Base-by-base conservation (phyloP, 2,113 vertebrate species). In the Zingel zingel region DNA sequence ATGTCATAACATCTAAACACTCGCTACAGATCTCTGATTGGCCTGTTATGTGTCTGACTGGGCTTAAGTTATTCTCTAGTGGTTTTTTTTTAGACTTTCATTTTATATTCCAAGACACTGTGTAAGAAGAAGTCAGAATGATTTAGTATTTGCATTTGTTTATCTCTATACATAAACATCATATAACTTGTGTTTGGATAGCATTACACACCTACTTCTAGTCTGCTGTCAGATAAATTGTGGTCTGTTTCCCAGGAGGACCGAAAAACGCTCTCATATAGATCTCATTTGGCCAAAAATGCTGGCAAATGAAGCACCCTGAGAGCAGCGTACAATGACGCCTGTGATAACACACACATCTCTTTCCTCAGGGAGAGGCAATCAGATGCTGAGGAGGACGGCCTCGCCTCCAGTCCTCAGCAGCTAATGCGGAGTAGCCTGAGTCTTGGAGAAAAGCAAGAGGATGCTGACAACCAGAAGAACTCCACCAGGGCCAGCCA, bases 401-500 rank as follows among this genome's bases (percentile, higher is more conserved):
- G 88, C 54, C 64, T 88, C 1, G 77, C 83, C 45, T 85, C 88
- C 16, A 94, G 91, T 71, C 86, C 96, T 6, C 82, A 94, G 45
- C 95, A 95, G 82, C 95, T 86, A 3, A 84, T 62, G 79, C 62
- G 4, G 19, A 85, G 88, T 65, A 83, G 25, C 79, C 59, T 85
- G 72, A 91, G 94, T 63, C 95, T 96, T 1, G 95, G 93, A 0
- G 97, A 97, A 48, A 98, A 98, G 81, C 97, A 97, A 0, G 98
- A 99, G 82, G 97, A 98, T 1, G 97, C 95, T 0, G 98, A 99
- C 89, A 99, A 99, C 91, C 97, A 97, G 93, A 97, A 96, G 86
- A 99, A 99, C 0, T 97, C 97, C 74, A 97, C 95, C 1, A 94
- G 97, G 39, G 97, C 96, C 92, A 95, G 96, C 16, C 95, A 96